A percentile compares a stretch with the other conserved stretches of the same genome.
Evolutionary conservation across 2,113 vertebrate genomes (phyloP).

Genomic region (Gallinago media): DNA sequence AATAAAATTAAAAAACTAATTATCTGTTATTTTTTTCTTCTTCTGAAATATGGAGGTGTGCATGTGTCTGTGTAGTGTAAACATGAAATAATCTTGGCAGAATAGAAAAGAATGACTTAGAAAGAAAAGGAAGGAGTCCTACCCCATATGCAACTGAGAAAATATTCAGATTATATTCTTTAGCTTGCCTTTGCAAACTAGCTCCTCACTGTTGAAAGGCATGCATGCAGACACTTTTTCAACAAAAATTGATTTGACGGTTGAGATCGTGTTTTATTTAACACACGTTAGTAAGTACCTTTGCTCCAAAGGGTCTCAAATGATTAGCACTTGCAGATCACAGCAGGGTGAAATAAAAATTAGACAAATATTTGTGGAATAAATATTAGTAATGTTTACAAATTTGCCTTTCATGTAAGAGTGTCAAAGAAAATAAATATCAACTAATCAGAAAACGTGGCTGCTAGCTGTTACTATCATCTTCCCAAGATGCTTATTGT

Average conservation of each 20-base stretch:
- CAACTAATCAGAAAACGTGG: background rate
- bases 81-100: background rate
- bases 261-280: background rate
- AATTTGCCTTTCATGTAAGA: background rate
- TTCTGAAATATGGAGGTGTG: background rate
- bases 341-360: background rate
- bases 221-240: background rate
- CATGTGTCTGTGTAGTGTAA: background rate
- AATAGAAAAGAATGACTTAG: background rate
- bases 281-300: background rate
- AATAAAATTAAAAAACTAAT: background rate
- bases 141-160: background rate
- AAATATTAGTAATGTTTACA: conserved; percentile 6
- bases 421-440: background rate
- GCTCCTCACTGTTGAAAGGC: background rate
- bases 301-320: background rate
- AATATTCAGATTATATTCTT: background rate
- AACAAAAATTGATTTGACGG: background rate
- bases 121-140: background rate
- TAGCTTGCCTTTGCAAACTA: conserved; percentile 10
- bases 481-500: background rate
- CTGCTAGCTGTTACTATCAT: background rate
- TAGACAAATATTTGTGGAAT: conserved; percentile 1
- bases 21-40: background rate
- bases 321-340: background rate